phyloP scores from a whole-genome alignment of 2,797 vertebrate genomes.

The Enteromius afrohamiltoni region DNA sequence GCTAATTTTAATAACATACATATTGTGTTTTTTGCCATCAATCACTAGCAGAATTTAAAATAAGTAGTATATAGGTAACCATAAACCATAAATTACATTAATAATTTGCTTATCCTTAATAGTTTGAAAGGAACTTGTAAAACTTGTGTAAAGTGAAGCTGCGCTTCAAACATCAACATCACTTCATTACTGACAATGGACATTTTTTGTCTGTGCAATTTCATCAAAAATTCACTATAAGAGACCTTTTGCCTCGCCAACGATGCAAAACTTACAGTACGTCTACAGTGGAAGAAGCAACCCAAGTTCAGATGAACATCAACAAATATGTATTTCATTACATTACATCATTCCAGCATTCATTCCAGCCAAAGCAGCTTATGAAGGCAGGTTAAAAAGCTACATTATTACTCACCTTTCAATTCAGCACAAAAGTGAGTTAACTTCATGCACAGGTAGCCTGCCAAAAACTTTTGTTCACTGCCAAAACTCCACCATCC shows the following conservation, averaged over 20 bases:
- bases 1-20: too few relatives aligned
- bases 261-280: neutral
- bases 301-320: neutral
- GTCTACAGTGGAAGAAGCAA: neutral
- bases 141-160: too few relatives aligned
- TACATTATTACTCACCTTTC: neutral
- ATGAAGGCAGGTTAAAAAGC: neutral
- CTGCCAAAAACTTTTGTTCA: neutral
- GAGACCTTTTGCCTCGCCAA: neutral
- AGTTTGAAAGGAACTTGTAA: too few relatives aligned
- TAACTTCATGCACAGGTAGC: neutral
- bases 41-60: too few relatives aligned
- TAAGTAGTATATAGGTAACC: too few relatives aligned
- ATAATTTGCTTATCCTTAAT: too few relatives aligned
- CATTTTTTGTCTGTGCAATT: neutral
- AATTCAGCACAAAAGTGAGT: neutral
- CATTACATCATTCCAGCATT: too few relatives aligned
- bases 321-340: neutral
- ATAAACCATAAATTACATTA: too few relatives aligned
- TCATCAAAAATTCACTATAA: neutral
- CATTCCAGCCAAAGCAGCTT: neutral
- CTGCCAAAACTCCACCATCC: slow-evolving; percentile 9
- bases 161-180: neutral
- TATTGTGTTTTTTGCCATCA: too few relatives aligned
- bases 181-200: neutral